A percentile compares a stretch with the other conserved stretches of the same genome.
Evolutionary conservation across 2,113 vertebrate species (phyloP).

Genomic region (Lontra canadensis): DNA sequence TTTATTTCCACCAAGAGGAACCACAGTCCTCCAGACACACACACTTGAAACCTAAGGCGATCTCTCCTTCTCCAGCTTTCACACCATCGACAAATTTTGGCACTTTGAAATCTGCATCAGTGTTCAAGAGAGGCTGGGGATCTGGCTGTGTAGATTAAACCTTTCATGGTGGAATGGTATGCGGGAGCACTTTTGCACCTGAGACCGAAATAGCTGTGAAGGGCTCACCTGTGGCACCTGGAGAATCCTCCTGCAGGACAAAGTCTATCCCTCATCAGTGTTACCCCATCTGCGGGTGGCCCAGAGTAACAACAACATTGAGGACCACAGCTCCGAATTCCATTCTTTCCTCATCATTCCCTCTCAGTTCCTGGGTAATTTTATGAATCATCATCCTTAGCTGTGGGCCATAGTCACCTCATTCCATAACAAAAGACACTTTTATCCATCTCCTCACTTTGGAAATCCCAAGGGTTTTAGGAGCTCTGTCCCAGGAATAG

Average conservation of each 20-base stretch:
- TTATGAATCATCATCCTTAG: background rate
- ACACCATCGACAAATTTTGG: fast-evolving
- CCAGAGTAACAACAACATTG: fast-evolving
- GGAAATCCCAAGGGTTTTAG: background rate
- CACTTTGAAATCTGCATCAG: background rate
- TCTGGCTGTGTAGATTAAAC: background rate
- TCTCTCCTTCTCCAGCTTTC: too few species aligned
- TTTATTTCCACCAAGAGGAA: background rate
- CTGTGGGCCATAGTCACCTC: background rate
- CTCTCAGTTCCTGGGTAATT: background rate
- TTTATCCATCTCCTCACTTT: background rate
- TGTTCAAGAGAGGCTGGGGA: background rate
- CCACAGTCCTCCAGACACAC: fast-evolving
- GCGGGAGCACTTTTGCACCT: too few species aligned
- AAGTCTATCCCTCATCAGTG: background rate
- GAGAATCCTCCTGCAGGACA: background rate
- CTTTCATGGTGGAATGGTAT: background rate
- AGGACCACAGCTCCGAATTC: background rate
- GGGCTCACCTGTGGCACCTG: background rate
- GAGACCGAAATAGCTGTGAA: background rate
- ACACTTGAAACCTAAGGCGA: background rate
- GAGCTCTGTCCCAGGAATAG: background rate
- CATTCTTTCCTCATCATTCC: background rate
- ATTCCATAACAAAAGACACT: background rate
- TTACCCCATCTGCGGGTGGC: background rate